Percentiles rank a stretch among this genome's conserved stretches.
These are phyloP conservation scores for Phorcus lineatus DNA, from an alignment of 2,888 invertebrate genomes.

Conservation along the genomic window DNA sequence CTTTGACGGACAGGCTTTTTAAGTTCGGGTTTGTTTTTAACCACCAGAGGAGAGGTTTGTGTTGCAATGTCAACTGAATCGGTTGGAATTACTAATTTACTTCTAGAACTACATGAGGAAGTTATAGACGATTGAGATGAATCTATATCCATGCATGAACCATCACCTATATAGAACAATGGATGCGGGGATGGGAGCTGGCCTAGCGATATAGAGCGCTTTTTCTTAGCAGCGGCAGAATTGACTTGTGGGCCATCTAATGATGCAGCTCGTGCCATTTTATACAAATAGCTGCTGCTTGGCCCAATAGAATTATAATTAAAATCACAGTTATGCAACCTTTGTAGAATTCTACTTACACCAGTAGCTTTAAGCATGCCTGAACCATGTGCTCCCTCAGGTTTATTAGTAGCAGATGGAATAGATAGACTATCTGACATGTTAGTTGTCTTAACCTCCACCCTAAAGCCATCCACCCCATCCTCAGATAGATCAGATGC, in stretches of 20 bases:
- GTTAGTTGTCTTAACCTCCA: constrained; percentile 32
- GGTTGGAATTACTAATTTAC: not conserved
- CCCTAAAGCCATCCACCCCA: constrained; percentile 24
- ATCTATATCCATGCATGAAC: constrained; percentile 1
- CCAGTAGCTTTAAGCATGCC: constrained; percentile 33
- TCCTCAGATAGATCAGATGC: constrained; percentile 26
- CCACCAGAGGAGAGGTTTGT: constrained; percentile 39
- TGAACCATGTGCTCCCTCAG: constrained; percentile 27
- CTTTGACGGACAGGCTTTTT: not conserved
- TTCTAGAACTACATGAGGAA: not conserved
- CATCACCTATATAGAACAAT: not conserved
- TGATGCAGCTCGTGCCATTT: constrained; percentile 32
- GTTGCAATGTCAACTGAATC: constrained; percentile 36
- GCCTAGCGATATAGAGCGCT: constrained; percentile 36
- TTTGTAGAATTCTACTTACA: constrained; percentile 37
- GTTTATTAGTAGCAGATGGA: constrained; percentile 26
- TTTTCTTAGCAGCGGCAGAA: constrained; percentile 10
- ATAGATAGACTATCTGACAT: constrained; percentile 28
- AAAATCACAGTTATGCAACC: constrained; percentile 25
- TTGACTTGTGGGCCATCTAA: constrained; percentile 10
- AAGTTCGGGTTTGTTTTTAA: constrained; percentile 17
- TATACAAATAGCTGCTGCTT: constrained; percentile 32
- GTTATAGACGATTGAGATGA: constrained; percentile 12
- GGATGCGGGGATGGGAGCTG: constrained; percentile 19
- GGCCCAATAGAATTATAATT: constrained; percentile 30